These are phyloP conservation scores for Potorous gilbertii DNA, from an alignment of 2,797 vertebrate species.

Conservation along the genomic window DNA sequence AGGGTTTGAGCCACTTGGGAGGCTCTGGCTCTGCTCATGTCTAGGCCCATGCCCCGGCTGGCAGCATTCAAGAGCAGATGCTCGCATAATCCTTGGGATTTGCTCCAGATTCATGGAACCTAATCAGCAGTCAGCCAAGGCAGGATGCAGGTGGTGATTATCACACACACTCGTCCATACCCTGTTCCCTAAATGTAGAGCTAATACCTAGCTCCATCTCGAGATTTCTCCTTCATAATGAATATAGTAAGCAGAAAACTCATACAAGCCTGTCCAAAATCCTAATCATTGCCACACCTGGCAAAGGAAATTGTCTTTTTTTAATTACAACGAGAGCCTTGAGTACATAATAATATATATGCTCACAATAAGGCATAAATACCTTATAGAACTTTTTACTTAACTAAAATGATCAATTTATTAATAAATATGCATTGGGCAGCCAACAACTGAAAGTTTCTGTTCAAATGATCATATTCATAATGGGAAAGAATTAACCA, in stretches of 20 bases:
- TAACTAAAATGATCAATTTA: background rate
- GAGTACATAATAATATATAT: constrained; percentile 1
- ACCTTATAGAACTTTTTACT: background rate
- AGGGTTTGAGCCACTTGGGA: background rate
- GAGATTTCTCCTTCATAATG: constrained; percentile 16
- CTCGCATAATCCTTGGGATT: constrained; percentile 72
- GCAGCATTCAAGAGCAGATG: constrained; percentile 64
- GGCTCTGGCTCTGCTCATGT: constrained; percentile 34
- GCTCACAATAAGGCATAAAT: background rate
- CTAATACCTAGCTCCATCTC: background rate
- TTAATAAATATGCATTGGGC: background rate
- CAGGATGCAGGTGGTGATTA: constrained; percentile 16
- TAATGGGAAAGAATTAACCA: constrained; percentile 15
- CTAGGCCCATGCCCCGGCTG: constrained; percentile 28
- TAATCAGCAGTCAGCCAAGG: constrained; percentile 58
- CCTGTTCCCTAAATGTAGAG: constrained; percentile 54
- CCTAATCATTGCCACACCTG: background rate
- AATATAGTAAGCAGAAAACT: constrained; percentile 33
- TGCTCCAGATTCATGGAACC: constrained; percentile 64
- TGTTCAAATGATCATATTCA: background rate
- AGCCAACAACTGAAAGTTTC: background rate
- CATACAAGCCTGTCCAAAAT: constrained; percentile 21
- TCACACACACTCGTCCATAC: background rate
- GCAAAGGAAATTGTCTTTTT: constrained; percentile 46
- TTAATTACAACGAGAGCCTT: background rate